Conservation (phyloP, 2,888 invertebrate species). For the Calephelis perditalis region DNA sequence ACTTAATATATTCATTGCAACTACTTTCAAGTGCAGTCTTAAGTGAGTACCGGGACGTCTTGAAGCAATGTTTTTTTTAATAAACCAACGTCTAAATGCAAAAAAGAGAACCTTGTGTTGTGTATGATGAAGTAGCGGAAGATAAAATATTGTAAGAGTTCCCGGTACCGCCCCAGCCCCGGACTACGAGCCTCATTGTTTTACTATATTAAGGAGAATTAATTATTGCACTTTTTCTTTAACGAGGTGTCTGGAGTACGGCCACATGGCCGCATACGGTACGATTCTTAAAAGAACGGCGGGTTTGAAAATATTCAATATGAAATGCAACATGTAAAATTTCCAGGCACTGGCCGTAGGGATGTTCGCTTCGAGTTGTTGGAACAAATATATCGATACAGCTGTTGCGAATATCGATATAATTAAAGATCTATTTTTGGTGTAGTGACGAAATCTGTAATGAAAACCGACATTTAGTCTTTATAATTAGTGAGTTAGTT, state of each 20-base stretch:
- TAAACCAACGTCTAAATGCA: too few species aligned
- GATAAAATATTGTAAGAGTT: too few species aligned
- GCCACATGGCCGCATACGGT: constrained; percentile 49
- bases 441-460: constrained; percentile 64
- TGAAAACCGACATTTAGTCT: constrained; percentile 11
- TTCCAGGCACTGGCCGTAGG: constrained; percentile 33
- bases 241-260: constrained; percentile 30
- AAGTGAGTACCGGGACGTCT: too few species aligned
- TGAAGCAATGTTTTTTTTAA: too few species aligned
- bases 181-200: too few species aligned
- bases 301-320: constrained; percentile 40
- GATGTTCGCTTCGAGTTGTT: constrained; percentile 38
- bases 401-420: constrained; percentile 40
- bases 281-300: constrained; percentile 41
- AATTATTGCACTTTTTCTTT: constrained; percentile 16
- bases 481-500: too few species aligned
- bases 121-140: too few species aligned
- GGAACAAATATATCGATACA: constrained; percentile 31
- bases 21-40: too few species aligned
- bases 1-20: too few species aligned
- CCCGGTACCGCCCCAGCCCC: too few species aligned
- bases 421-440: constrained; percentile 47
- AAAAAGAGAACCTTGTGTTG: too few species aligned
- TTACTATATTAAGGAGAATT: not conserved
- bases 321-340: constrained; percentile 41